A percentile compares a stretch with the other conserved stretches of the same genome.
These are phyloP conservation scores for Dione juno DNA, from an alignment of 2,888 invertebrate species.

Conservation along the genomic window DNA sequence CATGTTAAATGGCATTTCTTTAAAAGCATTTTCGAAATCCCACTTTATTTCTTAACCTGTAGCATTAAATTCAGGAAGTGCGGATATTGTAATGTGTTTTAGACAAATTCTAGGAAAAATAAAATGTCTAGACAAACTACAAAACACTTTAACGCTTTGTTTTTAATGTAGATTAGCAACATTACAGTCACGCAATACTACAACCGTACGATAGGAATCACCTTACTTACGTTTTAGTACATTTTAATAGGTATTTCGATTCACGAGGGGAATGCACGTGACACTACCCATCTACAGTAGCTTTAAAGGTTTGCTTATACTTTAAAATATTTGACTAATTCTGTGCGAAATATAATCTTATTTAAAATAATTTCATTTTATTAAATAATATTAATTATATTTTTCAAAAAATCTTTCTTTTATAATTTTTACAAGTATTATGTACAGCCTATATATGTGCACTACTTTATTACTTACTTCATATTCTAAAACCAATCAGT, in stretches of 20 bases:
- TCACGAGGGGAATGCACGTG: constrained; percentile 36
- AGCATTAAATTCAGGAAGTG: constrained; percentile 1
- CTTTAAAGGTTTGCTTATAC: background rate
- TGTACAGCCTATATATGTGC: too few species aligned
- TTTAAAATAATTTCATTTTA: too few species aligned
- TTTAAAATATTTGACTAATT: background rate
- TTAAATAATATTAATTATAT: too few species aligned
- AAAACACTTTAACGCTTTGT: constrained; percentile 40
- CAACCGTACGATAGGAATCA: constrained; percentile 42
- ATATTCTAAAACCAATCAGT: background rate
- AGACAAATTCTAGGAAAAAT: constrained; percentile 23
- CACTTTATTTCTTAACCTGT: background rate
- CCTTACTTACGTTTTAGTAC: constrained; percentile 43
- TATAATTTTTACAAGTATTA: too few species aligned
- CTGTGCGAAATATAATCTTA: background rate
- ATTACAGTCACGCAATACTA: constrained; percentile 44
- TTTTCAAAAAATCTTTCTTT: too few species aligned
- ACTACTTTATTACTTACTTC: background rate
- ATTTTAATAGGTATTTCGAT: constrained; percentile 44
- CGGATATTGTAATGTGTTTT: constrained; percentile 15
- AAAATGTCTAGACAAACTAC: constrained; percentile 34
- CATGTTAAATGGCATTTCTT: background rate
- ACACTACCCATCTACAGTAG: constrained; percentile 19
- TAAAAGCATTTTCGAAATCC: background rate
- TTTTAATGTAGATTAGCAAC: constrained; percentile 41